Evolutionary conservation across 2,797 vertebrate genomes (phyloP).

Genomic region (Tenualosa thibaudeaui): DNA sequence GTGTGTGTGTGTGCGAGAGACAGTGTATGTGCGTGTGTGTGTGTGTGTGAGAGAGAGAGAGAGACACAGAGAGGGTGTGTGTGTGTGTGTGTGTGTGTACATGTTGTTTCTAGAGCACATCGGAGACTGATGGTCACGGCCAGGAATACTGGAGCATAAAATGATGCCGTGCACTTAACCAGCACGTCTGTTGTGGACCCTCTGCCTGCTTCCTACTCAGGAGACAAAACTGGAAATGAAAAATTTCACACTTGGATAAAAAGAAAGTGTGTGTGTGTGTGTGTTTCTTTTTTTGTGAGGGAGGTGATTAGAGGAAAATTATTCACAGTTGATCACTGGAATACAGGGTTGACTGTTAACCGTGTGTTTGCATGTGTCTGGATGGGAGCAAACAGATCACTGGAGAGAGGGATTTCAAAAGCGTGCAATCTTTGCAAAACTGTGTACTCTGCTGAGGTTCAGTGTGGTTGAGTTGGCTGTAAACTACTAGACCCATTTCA

Average conservation of each 20-base stretch:
- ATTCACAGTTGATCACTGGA: neutral
- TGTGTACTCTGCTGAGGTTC: constrained; percentile 11
- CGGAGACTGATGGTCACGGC: constrained; percentile 71
- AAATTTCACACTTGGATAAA: constrained; percentile 7
- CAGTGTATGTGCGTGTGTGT: constrained; percentile 22
- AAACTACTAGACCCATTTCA: neutral
- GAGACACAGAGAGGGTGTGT: constrained; percentile 34
- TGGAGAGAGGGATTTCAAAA: neutral
- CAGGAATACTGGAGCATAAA: constrained; percentile 64
- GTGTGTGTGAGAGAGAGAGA: too few relatives aligned
- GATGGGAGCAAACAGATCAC: neutral
- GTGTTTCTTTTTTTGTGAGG: neutral
- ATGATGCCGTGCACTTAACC: constrained; percentile 47
- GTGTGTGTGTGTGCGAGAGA: constrained; percentile 29
- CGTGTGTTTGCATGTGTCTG: neutral
- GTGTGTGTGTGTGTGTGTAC: constrained; percentile 44
- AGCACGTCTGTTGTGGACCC: constrained; percentile 46
- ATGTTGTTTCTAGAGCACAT: constrained; percentile 73
- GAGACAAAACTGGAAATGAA: constrained; percentile 24
- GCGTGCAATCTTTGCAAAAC: constrained; percentile 5
- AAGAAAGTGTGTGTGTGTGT: neutral
- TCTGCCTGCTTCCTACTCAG: constrained; percentile 33
- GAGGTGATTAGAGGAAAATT: constrained; percentile 3
- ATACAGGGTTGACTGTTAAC: neutral
- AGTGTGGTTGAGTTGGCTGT: neutral